Conservation (phyloP, 2,888 invertebrate genomes). For the Brachyopa scutellaris region DNA sequence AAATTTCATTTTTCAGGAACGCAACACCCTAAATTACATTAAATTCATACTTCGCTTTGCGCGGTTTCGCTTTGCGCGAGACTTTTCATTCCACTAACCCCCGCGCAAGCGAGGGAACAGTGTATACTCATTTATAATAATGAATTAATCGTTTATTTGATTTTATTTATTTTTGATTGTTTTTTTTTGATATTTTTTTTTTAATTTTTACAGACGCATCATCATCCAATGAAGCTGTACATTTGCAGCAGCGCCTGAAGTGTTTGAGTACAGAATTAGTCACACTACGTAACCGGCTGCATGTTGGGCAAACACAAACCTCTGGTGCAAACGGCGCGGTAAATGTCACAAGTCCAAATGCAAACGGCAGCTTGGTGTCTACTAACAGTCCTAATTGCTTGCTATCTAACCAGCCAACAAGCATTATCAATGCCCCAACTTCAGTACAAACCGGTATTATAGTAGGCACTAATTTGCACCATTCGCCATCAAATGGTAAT, state of each 20-base stretch:
- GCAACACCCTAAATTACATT: too few species aligned
- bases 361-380: conserved; percentile 63
- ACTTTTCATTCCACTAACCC: too few species aligned
- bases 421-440: conserved; percentile 54
- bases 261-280: conserved; percentile 95
- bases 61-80: too few species aligned
- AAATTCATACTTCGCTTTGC: too few species aligned
- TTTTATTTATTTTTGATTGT: too few species aligned
- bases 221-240: conserved; percentile 96
- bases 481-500: conserved; percentile 53
- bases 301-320: conserved; percentile 86
- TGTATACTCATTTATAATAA: too few species aligned
- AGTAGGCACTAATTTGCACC: conserved; percentile 51
- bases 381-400: conserved; percentile 61
- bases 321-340: conserved; percentile 77
- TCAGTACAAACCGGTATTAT: conserved; percentile 65
- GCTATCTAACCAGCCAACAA: conserved; percentile 55
- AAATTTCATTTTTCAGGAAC: too few species aligned
- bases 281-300: conserved; percentile 93
- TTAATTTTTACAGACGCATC: conserved; percentile 89
- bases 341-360: conserved; percentile 79
- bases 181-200: background rate
- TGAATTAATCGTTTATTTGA: too few species aligned
- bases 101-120: too few species aligned
- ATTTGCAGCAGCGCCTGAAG: conserved; percentile 94